Base-by-base conservation (phyloP, 2,113 vertebrate genomes). In the Girardinichthys multiradiatus region DNA sequence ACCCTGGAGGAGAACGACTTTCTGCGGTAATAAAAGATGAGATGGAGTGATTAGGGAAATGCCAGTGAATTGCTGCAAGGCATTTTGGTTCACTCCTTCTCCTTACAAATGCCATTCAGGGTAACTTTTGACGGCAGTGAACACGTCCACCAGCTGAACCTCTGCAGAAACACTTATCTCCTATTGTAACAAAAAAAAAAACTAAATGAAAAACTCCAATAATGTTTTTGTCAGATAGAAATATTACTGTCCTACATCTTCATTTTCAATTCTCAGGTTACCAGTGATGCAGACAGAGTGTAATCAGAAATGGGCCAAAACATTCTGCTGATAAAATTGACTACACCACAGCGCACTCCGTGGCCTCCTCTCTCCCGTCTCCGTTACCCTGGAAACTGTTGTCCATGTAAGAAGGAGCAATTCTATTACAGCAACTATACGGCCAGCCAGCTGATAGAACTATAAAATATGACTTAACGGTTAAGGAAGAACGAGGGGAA, bases 371-470 rank as follows among this genome's bases (percentile, higher is more conserved):
- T 85, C 79, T 88, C 72, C 83, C 51, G 80, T 84, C 86, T 85
- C 91, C 73, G 92, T 95, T 94, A 90, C 93, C 94, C 88, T 94
- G 93, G 93, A 94, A 95, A 95, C 93, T 87, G 92, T 91, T 92
- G 90, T 90, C 88, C 81, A 82, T 90, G 91, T 89, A 92, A 87
- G 87, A 92, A 87, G 90, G 86, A 91, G 90, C 90, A 91, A 87
- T 92, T 93, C 90, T 91, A 89, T 93, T 92, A 91, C 62, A 85
- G 77, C 35, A 24, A 71, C 72, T 30, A 70, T 54, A 54, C 48
- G 84, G 79, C 82, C 61, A 79, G 83, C 86, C 87, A 82, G 86
- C 87, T 90, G 89, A 93, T 78, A 88, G 72, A 86, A 91, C 87
- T 76, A 91, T 89, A 91, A 92, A 92, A 89, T 87, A 88, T 82